Base-by-base conservation (phyloP, 2,113 vertebrate species). In the Chionomys nivalis region DNA sequence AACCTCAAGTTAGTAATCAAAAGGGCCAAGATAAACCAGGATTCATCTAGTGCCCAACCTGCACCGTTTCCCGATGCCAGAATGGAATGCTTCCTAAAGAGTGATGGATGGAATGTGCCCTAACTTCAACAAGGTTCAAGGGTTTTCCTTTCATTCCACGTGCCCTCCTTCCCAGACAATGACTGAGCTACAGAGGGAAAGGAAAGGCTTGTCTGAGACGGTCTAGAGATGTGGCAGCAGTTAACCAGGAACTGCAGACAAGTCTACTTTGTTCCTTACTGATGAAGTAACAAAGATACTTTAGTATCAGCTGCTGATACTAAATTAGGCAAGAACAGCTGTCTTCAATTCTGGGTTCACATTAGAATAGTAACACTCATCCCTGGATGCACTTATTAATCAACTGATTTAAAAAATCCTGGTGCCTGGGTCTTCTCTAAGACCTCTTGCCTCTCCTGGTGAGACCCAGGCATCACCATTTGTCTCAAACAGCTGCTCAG, bases 291-390 rank as follows among this genome's bases (percentile, higher is more conserved):
- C 44, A 81, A 75, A 83, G 42, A 75, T 39, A 63, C 52, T 75
- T 87, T 76, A 89, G 76, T 28, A 58, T 19, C 90, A 75, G 87
- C 90, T 83, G 65, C 68, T 96, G 61, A 39, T 42, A 75, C 78
- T 76, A 73, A 91, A 79, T 93, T 72, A 91, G 87, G 68, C 42
- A 83, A 94, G 73, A 96, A 87, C 44, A 95, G 73, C 87, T 90
- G 79, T 73, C 70, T 73, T 49, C 77, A 89, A 87, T 70, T 63
- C 72, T 75, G 55, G 28, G 52, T 77, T 93, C 44, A n/a, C 12
- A 42, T 28, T 26, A 89, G 49, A 97, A 89, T 8, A 96, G 77
- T 33, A 75, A 93, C 78, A 68, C 66, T 92, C 78, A 87, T 39
- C 47, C 31, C 70, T 90, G 55, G 68, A 19, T 79, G 78, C 42